These are phyloP conservation scores for Drosophila cognata DNA, from an alignment of 2,888 invertebrate species.

Conservation along the genomic window DNA sequence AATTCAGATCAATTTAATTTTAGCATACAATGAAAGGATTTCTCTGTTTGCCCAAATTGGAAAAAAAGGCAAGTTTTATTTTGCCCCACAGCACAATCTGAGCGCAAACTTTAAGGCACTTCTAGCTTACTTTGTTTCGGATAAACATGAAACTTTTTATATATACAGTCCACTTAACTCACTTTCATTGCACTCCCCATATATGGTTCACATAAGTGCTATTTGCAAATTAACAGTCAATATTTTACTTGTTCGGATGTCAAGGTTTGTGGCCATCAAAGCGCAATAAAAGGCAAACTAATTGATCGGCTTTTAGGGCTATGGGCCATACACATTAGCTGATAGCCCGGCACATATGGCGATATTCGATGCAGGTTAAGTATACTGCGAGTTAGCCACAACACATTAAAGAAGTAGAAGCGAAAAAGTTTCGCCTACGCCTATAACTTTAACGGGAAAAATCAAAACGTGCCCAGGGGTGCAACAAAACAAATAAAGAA, in stretches of 20 bases:
- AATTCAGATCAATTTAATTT: not conserved
- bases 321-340: conserved; percentile 39
- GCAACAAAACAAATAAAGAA: conserved; percentile 28
- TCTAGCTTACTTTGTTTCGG: not conserved
- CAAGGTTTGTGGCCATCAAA: conserved; percentile 10
- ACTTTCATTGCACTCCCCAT: not conserved
- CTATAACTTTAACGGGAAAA: conserved; percentile 47
- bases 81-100: not conserved
- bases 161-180: not conserved
- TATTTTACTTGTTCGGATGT: conserved; percentile 10
- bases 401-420: conserved; percentile 46
- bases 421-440: conserved; percentile 51
- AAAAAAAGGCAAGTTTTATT: not conserved
- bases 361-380: conserved; percentile 44
- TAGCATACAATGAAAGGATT: not conserved
- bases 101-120: not conserved
- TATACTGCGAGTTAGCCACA: conserved; percentile 47
- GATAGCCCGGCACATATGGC: conserved; percentile 30
- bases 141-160: not conserved
- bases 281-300: conserved; percentile 34
- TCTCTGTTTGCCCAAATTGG: too few relatives aligned
- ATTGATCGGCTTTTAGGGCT: conserved; percentile 66
- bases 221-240: conserved; percentile 12
- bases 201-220: not conserved
- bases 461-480: conserved; percentile 64